These are phyloP conservation scores for Drosophila neocordata DNA, from an alignment of 1,140 invertebrate species.

Conservation along the genomic window DNA sequence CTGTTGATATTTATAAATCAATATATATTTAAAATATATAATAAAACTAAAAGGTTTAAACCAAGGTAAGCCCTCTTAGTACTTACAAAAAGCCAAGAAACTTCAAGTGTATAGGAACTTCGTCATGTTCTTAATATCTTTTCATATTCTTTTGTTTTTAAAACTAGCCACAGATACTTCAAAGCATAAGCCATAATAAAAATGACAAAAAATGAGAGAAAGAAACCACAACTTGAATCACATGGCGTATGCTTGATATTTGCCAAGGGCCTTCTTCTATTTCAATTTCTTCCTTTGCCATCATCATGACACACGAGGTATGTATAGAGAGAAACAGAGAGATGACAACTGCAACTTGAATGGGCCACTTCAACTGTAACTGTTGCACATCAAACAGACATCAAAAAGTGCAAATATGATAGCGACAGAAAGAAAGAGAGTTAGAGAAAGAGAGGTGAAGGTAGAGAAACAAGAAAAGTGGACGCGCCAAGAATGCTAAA, in stretches of 20 bases:
- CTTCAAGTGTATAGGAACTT: neutral
- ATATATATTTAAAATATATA: no score
- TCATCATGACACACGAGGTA: neutral
- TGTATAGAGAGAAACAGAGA: neutral
- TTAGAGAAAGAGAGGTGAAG: neutral
- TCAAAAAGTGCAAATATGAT: slow-evolving; percentile 62
- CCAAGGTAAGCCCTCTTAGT: no score
- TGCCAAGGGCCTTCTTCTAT: slow-evolving; percentile 32
- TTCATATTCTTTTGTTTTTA: neutral
- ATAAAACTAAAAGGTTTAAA: no score
- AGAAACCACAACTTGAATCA: slow-evolving; percentile 39
- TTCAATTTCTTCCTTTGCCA: slow-evolving; percentile 16
- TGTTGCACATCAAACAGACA: slow-evolving; percentile 69
- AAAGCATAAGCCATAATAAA: slow-evolving; percentile 23
- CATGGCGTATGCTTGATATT: slow-evolving; percentile 61
- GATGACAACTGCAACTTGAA: slow-evolving; percentile 32
- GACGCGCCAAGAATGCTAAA: slow-evolving; percentile 46
- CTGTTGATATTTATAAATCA: no score
- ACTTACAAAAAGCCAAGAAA: neutral
- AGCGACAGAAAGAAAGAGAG: slow-evolving; percentile 32
- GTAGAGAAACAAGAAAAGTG: slow-evolving; percentile 45
- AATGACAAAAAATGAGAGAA: slow-evolving; percentile 23
- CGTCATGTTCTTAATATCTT: neutral
- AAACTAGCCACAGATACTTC: slow-evolving; percentile 17
- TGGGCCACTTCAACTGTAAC: slow-evolving; percentile 63